Percentiles rank a stretch among this genome's conserved stretches.
phyloP scores from a whole-genome alignment of 2,888 invertebrate genomes.

The Rhagonycha lutea region DNA sequence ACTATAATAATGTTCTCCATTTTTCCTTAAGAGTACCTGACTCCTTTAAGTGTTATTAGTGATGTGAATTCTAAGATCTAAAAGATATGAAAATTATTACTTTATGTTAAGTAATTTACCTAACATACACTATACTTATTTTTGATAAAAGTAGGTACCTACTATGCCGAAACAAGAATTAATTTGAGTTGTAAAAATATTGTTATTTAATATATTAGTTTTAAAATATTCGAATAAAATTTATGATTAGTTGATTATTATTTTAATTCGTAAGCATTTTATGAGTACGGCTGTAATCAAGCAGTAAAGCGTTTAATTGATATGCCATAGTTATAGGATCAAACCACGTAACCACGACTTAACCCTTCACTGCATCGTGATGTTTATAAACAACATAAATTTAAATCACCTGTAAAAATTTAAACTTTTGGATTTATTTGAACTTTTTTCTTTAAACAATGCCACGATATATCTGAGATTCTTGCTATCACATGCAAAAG shows the following conservation, averaged over 20 bases:
- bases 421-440: no score
- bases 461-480: no score
- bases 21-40: constrained; percentile 23
- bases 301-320: no score
- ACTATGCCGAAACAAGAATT: neutral
- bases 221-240: neutral
- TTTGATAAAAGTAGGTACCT: neutral
- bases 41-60: neutral
- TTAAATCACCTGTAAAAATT: no score
- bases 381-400: no score
- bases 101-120: neutral
- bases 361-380: no score
- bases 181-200: neutral
- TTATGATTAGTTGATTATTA: neutral
- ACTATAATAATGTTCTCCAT: constrained; percentile 6
- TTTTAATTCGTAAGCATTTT: neutral
- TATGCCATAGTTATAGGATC: no score
- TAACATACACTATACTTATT: neutral
- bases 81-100: neutral
- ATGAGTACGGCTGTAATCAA: no score
- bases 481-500: no score
- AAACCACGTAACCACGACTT: no score
- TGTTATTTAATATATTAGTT: neutral
- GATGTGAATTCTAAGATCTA: neutral
- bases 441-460: no score